These are phyloP conservation scores for Agapornis roseicollis DNA, from an alignment of 2,113 vertebrate species.

Conservation along the genomic window DNA sequence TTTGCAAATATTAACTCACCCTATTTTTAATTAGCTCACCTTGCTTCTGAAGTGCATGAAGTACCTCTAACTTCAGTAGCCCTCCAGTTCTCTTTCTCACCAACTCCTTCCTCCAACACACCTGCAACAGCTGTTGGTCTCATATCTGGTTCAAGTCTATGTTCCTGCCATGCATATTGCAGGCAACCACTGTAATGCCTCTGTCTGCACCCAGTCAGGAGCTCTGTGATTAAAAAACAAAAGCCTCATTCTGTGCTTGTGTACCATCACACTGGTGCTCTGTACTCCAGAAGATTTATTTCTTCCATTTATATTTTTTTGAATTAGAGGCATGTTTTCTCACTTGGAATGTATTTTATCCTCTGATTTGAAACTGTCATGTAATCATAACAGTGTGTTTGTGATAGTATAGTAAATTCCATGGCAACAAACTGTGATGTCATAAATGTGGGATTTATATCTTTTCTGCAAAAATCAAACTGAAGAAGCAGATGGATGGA, in stretches of 20 bases:
- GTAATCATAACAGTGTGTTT: background rate
- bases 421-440: slow-evolving; percentile 53
- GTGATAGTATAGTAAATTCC: slow-evolving; percentile 28
- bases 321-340: background rate
- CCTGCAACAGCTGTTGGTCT: background rate
- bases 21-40: background rate
- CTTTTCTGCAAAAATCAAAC: slow-evolving; percentile 38
- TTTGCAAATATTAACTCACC: background rate
- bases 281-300: slow-evolving; percentile 1
- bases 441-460: slow-evolving; percentile 34
- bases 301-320: background rate
- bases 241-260: background rate
- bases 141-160: background rate
- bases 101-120: background rate
- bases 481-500: background rate
- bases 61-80: background rate
- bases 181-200: background rate
- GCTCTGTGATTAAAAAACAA: background rate
- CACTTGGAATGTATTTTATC: background rate
- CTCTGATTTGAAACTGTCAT: background rate
- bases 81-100: background rate
- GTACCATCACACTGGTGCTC: background rate
- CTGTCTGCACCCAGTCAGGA: background rate
- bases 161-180: background rate
- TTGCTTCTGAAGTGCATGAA: background rate